Conservation (phyloP, 1,140 invertebrate species). For the Lepidurus arcticus region DNA sequence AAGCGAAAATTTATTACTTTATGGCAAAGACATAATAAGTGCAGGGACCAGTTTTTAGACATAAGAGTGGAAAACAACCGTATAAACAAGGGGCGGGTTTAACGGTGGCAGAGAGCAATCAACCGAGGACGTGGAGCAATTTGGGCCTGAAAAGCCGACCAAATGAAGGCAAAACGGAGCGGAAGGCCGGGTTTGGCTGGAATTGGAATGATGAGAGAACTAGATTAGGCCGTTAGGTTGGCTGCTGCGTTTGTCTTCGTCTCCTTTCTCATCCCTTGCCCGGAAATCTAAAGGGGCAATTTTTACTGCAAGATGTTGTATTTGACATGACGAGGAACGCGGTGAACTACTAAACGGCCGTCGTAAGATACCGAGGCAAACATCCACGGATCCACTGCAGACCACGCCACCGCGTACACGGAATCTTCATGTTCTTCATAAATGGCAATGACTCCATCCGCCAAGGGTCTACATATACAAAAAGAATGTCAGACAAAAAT, state of each 20-base stretch:
- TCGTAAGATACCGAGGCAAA: conserved; percentile 97
- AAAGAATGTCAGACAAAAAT: conserved; percentile 29
- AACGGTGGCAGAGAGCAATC: neutral
- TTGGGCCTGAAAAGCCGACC: neutral
- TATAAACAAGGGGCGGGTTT: neutral
- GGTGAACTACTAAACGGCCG: conserved; percentile 83
- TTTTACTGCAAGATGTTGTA: conserved; percentile 65
- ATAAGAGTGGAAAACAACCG: neutral
- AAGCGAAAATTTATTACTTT: neutral
- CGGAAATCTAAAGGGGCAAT: neutral
- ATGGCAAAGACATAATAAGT: neutral
- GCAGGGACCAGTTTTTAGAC: neutral
- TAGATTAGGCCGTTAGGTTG: neutral
- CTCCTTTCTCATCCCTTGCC: conserved; percentile 23
- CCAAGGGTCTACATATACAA: conserved; percentile 26
- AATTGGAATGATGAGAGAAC: neutral
- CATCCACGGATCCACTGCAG: conserved; percentile 92
- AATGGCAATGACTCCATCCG: conserved; percentile 74
- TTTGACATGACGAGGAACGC: conserved; percentile 86
- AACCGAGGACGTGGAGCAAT: neutral
- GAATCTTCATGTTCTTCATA: conserved; percentile 98
- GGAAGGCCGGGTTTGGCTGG: neutral
- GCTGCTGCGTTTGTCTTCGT: conserved; percentile 22
- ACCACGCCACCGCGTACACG: conserved; percentile 96
- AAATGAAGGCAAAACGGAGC: neutral